Base-by-base conservation (phyloP, 1,140 invertebrate genomes). In the Phthorimaea operculella region DNA sequence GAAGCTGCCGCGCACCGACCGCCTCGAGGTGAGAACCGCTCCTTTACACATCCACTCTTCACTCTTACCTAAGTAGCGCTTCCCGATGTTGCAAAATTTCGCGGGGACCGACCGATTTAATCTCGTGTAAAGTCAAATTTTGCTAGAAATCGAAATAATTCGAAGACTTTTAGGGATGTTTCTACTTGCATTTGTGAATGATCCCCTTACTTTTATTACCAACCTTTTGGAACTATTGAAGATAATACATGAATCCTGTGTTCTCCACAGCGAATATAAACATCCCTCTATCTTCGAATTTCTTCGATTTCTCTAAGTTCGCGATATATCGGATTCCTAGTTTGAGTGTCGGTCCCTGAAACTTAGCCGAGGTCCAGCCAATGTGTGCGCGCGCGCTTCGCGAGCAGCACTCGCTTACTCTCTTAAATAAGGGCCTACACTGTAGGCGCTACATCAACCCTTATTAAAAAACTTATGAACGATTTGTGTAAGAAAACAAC, bases 1-100 rank as follows among this genome's bases (percentile, higher is more conserved):
- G 88, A 98, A 98, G 89, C 90, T 97, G 89, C 93, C 94, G 60
- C 91, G 96, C 81, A 95, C 95, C 76, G 96, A 98, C 88, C 90
- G 96, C 88, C 92, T 98, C 87, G 96, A 98, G 95, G 96, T 98
- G 92, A 76, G 62, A 54, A 49, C 34, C 10, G 47, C 39, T 54
- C 52, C 60, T 33, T 42, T 59, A 44, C 48, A 57, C 51, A 44
- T 49, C 51, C 11, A 50, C 21, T 61, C 21, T 49, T 15, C 53
- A 39, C 57, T 16, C 53, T 17, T 42, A 65, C 58, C 66, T 55
- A 54, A 67, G 68, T 77, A 79, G 70, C 55, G 78, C 76, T 82
- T 76, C 68, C 69, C 66, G 62, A 68, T 75, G 69, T 75, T 74
- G 72, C 66, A 64, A 69, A 63, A 60, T 64, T 62, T 53, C n/a